Base-by-base conservation (phyloP, 2,113 vertebrate genomes). In the Spizaetus ornatus region DNA sequence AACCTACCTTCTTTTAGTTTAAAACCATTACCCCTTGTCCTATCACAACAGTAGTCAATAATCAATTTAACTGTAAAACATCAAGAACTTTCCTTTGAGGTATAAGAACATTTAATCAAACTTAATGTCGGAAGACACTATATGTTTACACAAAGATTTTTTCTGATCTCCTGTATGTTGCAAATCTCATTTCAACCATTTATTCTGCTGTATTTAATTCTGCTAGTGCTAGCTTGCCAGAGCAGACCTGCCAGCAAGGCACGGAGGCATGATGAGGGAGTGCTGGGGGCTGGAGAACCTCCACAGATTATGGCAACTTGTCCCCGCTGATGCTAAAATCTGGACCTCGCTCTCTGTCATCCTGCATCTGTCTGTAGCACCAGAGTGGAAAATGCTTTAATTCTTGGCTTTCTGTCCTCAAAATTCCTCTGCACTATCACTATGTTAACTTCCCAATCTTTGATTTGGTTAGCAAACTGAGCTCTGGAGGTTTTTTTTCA, bases 251-350 rank as follows among this genome's bases (percentile, higher is more conserved):
- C 32, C 72, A 82, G 71, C 56, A 52, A 1, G 7, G 21, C 9
- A 84, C 1, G 1, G 13, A 76, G 16, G 6, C 0, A 0, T 52
- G 43, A 92, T 12, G 27, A 50, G 61, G 34, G 61, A 88, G 4
- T 42, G 15, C 26, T 62, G 21, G 10, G 10, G 13, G 13, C 36
- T 77, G 34, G 21, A 86, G 31, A 86, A 48, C 27, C 11, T 53
- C 36, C 69, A 78, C 36, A 1, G 3, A 43, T 53, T 86, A 53
- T 34, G 32, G 4, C 53, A 76, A 56, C 14, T 43, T 10, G 1
- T 34, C 42, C 47, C 38, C 53, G 29, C 38, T 63, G 25, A 48
- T 48, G 23, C 9, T 77, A 73, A 70, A 91, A 66, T 43, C 23
- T 36, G 16, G 16, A 74, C 19, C 10, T 87, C 14, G 1, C 16